Evolutionary conservation across 2,113 vertebrate genomes (phyloP), one percentile per base, ranked within the genome.

Genomic region (Aegithalos caudatus): DNA sequence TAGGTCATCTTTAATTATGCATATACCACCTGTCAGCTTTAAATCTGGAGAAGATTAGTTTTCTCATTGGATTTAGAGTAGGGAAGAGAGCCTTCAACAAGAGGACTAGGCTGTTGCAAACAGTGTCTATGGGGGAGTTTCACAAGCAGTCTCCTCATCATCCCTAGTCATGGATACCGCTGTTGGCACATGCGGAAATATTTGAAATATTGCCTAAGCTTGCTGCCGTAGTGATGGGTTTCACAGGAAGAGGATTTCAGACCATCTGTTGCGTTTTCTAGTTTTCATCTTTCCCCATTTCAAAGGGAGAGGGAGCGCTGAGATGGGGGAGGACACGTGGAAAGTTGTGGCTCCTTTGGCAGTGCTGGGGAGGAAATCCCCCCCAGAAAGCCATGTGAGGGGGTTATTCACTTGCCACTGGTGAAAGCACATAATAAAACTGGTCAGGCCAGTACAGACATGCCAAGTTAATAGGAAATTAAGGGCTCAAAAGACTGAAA

Each of bases 1-100:
- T 97, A 98, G 98, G 98, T 98, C 98, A 98, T 97, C 97, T 98
- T 98, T 98, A 98, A 98, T 98, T 98, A 98, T 98, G 97, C 90
- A 97, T 97, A 95, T 96, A 91, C 98, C 98, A 98, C 97, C 98
- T 98, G 98, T 98, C 98, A 97, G 94, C 95, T 96, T 97, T 92
- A 97, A 98, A 97, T 98, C 95, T 94, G 95, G 73, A 87, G 90
- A 94, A 96, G 94, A 97, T 97, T 90, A 90, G 82, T 97, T 96
- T 96, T 96, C 96, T 96, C 51, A 5, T 79, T 81, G 81, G 92
- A 95, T 97, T 97, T 82, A 54, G 79, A 93, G 51, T 73, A 72
- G 91, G 86, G 92, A 91, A 95, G 95, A 85, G 94, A 97, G 94
- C 92, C 96, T 98, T 97, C 89, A 96, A 82, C 93, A 81, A 92